Evolutionary conservation across 2,888 invertebrate genomes (phyloP).

Genomic region (Ametastegia equiseti): DNA sequence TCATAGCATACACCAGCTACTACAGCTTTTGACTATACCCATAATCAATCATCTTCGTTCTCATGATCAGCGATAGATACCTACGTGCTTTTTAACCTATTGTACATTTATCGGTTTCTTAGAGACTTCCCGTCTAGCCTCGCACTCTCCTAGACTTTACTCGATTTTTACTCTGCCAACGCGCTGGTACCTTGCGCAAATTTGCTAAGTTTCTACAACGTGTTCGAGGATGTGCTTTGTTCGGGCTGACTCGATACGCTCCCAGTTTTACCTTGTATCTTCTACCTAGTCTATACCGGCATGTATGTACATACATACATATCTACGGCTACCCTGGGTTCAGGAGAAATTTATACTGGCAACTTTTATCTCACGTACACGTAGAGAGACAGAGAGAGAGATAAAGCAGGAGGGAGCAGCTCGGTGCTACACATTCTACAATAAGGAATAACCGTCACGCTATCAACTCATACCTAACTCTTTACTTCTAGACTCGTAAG

Average conservation of each 20-base stretch:
- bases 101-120: too few species aligned
- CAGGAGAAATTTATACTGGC: background rate
- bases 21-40: too few species aligned
- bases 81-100: too few species aligned
- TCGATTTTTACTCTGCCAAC: background rate
- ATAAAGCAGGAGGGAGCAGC: background rate
- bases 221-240: slow-evolving; percentile 28
- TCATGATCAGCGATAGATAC: too few species aligned
- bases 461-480: background rate
- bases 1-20: too few species aligned
- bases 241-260: slow-evolving; percentile 28
- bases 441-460: slow-evolving; percentile 19
- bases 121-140: too few species aligned
- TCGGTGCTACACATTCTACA: background rate
- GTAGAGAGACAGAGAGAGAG: background rate
- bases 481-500: background rate
- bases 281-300: background rate
- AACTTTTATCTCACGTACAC: background rate
- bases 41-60: too few species aligned
- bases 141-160: too few species aligned
- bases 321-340: background rate
- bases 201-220: slow-evolving; percentile 27
- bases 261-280: slow-evolving; percentile 14
- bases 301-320: background rate
- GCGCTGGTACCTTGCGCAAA: background rate